Evolutionary conservation across 2,888 invertebrate genomes (phyloP).

Genomic region (Ectemnius lituratus): DNA sequence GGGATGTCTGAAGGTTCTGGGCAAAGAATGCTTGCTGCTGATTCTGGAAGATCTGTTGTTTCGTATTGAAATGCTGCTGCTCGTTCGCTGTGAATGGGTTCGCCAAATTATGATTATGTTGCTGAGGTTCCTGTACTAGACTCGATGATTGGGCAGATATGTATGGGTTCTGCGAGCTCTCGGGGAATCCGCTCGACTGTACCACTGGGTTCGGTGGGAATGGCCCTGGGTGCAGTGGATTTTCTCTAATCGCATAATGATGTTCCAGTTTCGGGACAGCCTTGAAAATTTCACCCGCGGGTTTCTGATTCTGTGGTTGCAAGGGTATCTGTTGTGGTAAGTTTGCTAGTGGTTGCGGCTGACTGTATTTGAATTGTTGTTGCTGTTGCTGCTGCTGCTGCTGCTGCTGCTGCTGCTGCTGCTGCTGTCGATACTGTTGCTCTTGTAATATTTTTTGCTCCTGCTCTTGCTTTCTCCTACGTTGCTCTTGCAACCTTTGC

Average conservation of each 20-base stretch:
- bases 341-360: conserved; percentile 70
- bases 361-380: conserved; percentile 70
- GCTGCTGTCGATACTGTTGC: conserved; percentile 67
- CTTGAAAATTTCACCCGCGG: conserved; percentile 86
- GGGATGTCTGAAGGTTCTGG: conserved; percentile 65
- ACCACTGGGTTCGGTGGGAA: conserved; percentile 71
- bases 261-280: conserved; percentile 90
- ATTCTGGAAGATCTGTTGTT: conserved; percentile 67
- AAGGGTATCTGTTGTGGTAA: conserved; percentile 79
- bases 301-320: conserved; percentile 69
- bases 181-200: conserved; percentile 54
- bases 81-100: conserved; percentile 20
- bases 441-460: conserved; percentile 66
- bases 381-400: conserved; percentile 65
- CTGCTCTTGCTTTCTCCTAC: conserved; percentile 58
- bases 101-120: conserved; percentile 36
- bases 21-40: conserved; percentile 71
- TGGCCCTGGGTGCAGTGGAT: conserved; percentile 75
- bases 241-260: conserved; percentile 79
- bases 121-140: conserved; percentile 46
- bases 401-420: conserved; percentile 66
- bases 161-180: conserved; percentile 78
- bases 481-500: conserved; percentile 62
- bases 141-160: conserved; percentile 77
- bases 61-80: conserved; percentile 51